Percentiles rank a stretch among this genome's conserved stretches.
These are phyloP conservation scores for Pteruthius melanotis DNA, from an alignment of 2,113 vertebrate species.

Conservation along the genomic window DNA sequence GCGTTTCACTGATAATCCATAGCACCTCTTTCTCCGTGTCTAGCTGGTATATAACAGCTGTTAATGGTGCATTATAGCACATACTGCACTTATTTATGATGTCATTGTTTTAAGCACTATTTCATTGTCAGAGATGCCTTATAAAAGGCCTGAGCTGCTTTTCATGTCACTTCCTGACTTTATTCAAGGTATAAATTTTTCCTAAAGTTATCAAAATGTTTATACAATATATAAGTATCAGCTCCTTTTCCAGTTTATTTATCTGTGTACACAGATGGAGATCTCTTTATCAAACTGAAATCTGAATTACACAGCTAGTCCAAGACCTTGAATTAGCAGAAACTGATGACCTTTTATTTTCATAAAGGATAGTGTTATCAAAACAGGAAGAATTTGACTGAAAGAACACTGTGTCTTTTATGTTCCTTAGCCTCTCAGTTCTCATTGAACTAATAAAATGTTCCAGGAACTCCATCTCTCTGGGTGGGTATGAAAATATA, in stretches of 20 bases:
- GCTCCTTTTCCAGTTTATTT: not conserved
- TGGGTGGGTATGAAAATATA: not conserved
- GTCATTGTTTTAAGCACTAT: not conserved
- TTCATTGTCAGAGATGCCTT: not conserved
- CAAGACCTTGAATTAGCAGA: not conserved
- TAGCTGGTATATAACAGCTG: not conserved
- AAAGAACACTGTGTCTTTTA: slow-evolving; percentile 23
- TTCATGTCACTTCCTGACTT: not conserved
- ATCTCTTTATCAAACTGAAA: not conserved
- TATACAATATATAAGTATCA: not conserved
- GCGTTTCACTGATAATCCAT: not conserved
- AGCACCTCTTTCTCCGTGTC: not conserved
- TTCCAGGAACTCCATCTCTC: not conserved
- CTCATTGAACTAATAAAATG: not conserved
- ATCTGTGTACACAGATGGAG: not conserved
- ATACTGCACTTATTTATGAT: not conserved
- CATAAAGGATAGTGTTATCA: not conserved
- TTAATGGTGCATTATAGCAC: not conserved
- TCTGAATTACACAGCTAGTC: not conserved
- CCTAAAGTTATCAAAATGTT: not conserved
- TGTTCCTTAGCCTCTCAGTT: not conserved
- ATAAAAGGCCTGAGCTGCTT: not conserved
- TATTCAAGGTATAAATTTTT: not conserved
- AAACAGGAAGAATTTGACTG: slow-evolving; percentile 28
- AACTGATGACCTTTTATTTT: slow-evolving; percentile 3